Percentiles rank a stretch among this genome's conserved stretches.
Conservation (phyloP, 2,113 vertebrate genomes). For the Pimephales promelas region DNA sequence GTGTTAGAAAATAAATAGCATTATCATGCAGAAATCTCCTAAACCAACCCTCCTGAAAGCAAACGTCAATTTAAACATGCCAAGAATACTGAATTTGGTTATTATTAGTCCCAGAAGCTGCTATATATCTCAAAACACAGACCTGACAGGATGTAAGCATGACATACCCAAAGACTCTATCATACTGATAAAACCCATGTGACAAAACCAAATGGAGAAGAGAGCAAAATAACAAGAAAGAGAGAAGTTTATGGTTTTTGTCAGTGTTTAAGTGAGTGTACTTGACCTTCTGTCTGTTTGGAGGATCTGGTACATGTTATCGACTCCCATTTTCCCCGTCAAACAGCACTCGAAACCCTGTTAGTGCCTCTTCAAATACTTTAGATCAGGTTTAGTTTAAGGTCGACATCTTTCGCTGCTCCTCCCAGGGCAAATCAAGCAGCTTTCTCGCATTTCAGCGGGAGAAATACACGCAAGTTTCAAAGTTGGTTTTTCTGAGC, state of each 20-base stretch:
- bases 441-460: conserved; percentile 51
- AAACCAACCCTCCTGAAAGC: background rate
- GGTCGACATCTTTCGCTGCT: conserved; percentile 54
- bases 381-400: conserved; percentile 50
- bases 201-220: conserved; percentile 18
- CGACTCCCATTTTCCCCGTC: conserved; percentile 49
- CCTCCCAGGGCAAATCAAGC: conserved; percentile 32
- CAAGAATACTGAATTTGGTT: background rate
- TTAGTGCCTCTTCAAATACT: conserved; percentile 51
- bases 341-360: conserved; percentile 46
- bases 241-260: conserved; percentile 51
- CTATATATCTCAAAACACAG: conserved; percentile 4
- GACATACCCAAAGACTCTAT: background rate
- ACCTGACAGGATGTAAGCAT: background rate
- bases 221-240: background rate
- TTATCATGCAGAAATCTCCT: background rate
- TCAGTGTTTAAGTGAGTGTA: conserved; percentile 56
- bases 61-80: background rate
- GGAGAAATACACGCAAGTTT: conserved; percentile 54
- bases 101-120: background rate
- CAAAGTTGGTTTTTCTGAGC: conserved; percentile 47
- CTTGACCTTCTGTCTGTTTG: conserved; percentile 60
- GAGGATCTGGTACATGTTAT: conserved; percentile 63
- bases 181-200: conserved; percentile 26
- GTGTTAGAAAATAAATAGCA: background rate